Base-by-base conservation (phyloP, 2,113 vertebrate genomes). In the Myotis brandtii region DNA sequence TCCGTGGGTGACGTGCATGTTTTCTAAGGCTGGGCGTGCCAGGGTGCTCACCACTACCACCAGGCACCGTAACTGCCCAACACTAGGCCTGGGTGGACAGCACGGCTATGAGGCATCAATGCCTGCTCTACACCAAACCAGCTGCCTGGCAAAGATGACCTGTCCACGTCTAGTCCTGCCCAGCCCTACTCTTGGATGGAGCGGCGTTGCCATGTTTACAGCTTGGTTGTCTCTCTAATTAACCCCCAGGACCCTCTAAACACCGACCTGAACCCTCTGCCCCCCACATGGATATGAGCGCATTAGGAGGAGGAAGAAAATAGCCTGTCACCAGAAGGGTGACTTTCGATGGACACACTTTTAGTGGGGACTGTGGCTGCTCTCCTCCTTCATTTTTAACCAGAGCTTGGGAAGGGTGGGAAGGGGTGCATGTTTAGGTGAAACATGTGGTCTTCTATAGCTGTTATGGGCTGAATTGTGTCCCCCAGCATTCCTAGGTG, bases 1-100 rank as follows among this genome's bases (percentile, higher is more conserved):
- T 48, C 66, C n/a, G 3, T 0, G 25, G n/a, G 0, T 12, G 46
- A 40, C 2, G 18, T 14, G 37, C 11, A 0, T 3, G 3, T 43
- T 52, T 66, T n/a, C 1, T 6, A 16, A 40, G 37, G 30, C 43
- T 43, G 46, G 46, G 72, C 43, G 54, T 70, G 50, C 73, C 20
- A 46, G 50, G 40, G 34, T 48, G 43, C 80, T 84, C 48, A 66
- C 70, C 16, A 2, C 9, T 4, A 4, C 25, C 64, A 48, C 25
- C 69, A 17, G 16, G 69, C 75, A 56, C 62, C 32, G 1, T 18
- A 48, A 77, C 3, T 10, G 62, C 12, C 75, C 23, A 18, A 73
- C 79, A 52, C 3, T 9, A 59, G 40, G 80, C 56, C 70, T 18
- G 21, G 52, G 72, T 32, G 40, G 18, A 20, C 16, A 75, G 34